Percentiles rank a stretch among this genome's conserved stretches.
These are phyloP conservation scores for Anser brachyrhynchus DNA, from an alignment of 2,113 vertebrate genomes.

Conservation along the genomic window DNA sequence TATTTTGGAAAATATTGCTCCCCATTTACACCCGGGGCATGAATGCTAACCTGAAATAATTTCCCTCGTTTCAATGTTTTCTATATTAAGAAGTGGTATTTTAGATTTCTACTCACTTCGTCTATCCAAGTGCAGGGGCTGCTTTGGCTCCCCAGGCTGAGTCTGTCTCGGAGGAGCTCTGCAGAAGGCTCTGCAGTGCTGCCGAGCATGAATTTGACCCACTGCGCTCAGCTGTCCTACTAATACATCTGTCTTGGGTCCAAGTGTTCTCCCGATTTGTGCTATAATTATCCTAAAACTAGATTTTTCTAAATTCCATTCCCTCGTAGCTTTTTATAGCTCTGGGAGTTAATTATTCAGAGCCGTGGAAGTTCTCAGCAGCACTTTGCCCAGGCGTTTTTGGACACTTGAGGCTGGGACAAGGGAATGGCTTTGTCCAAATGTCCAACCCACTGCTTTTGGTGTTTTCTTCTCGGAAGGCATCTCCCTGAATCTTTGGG, in stretches of 20 bases:
- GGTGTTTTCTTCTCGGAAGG: not conserved
- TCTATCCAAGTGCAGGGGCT: not conserved
- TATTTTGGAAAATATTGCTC: not conserved
- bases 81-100: not conserved
- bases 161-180: not conserved
- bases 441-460: not conserved
- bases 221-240: constrained; percentile 28
- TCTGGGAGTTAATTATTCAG: constrained; percentile 72
- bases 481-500: not conserved
- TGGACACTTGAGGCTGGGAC: not conserved
- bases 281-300: constrained; percentile 74
- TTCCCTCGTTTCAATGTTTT: not conserved
- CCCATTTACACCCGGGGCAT: not conserved
- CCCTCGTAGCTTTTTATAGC: constrained; percentile 61
- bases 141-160: not conserved
- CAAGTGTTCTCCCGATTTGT: constrained; percentile 41
- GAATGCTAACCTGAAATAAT: not conserved
- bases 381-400: constrained; percentile 27
- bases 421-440: not conserved
- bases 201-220: not conserved
- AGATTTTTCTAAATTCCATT: constrained; percentile 70
- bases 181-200: not conserved
- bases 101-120: not conserved
- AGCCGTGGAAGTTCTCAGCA: constrained; percentile 26
- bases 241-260: constrained; percentile 57